Evolutionary conservation across 53 echinoderm and acorn worm species (phyloP).

Genomic region (Arbacia lixula): DNA sequence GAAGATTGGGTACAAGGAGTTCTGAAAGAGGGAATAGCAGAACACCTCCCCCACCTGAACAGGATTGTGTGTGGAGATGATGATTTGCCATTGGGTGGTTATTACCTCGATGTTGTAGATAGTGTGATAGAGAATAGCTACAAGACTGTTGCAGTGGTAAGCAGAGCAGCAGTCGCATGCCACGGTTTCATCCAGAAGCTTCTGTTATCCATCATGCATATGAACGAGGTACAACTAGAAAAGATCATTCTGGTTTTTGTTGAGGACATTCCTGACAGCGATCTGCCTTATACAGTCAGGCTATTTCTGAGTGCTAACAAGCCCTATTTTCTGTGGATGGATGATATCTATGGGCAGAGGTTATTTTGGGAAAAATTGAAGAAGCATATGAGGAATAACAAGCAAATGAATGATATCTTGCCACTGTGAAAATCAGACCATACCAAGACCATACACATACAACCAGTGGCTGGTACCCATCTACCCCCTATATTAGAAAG

Average conservation of each 20-base stretch:
- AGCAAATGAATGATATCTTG: slow-evolving; percentile 18
- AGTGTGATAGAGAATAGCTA: slow-evolving; percentile 4
- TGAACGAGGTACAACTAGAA: slow-evolving; percentile 23
- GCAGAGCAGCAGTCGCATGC: slow-evolving; percentile 10
- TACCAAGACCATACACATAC: too few species aligned
- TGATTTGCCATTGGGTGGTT: slow-evolving; percentile 19
- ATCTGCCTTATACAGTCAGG: slow-evolving; percentile 16
- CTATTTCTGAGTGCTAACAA: slow-evolving; percentile 26
- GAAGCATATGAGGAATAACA: background rate
- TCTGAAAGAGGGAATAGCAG: slow-evolving; percentile 19
- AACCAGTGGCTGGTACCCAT: too few species aligned
- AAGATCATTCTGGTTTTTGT: slow-evolving; percentile 11
- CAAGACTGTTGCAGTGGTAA: slow-evolving; percentile 19
- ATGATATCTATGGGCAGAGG: slow-evolving; percentile 13
- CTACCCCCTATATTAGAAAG: too few species aligned
- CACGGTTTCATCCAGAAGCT: slow-evolving; percentile 21
- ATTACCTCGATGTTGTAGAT: slow-evolving; percentile 10
- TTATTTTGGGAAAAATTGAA: slow-evolving; percentile 33
- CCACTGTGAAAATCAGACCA: slow-evolving; percentile 17
- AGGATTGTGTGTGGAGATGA: slow-evolving; percentile 32
- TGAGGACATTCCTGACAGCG: slow-evolving; percentile 11
- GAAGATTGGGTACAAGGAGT: slow-evolving; percentile 18
- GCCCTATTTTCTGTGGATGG: slow-evolving; percentile 21
- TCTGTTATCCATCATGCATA: slow-evolving; percentile 3
- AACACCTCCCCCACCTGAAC: slow-evolving; percentile 4